A percentile compares a stretch with the other conserved stretches of the same genome.
These are phyloP conservation scores for Acanthopagrus latus DNA, from an alignment of 2,797 vertebrate species.

Conservation along the genomic window DNA sequence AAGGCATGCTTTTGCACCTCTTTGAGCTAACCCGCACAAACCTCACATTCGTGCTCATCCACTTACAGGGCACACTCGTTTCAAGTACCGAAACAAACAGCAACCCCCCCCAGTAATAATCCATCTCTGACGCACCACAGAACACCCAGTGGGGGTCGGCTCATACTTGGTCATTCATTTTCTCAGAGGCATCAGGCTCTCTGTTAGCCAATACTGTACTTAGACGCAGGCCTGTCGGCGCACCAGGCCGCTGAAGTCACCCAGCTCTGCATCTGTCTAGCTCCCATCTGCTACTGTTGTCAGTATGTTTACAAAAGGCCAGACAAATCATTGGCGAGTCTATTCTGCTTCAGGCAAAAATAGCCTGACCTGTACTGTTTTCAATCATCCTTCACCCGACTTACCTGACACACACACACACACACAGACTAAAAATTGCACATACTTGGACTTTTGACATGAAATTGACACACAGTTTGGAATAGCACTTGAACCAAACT, in stretches of 20 bases:
- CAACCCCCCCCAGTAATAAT: slow-evolving; percentile 40
- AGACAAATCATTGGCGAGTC: slow-evolving; percentile 47
- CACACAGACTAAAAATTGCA: background rate
- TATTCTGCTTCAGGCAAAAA: slow-evolving; percentile 59
- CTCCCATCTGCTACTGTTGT: slow-evolving; percentile 60
- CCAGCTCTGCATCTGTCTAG: slow-evolving; percentile 50
- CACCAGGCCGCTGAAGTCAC: slow-evolving; percentile 27
- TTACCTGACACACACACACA: slow-evolving; percentile 14
- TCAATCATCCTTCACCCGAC: slow-evolving; percentile 28
- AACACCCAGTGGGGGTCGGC: slow-evolving; percentile 10
- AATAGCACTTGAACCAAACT: slow-evolving; percentile 19
- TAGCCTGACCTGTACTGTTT: slow-evolving; percentile 46
- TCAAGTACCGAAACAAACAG: slow-evolving; percentile 36
- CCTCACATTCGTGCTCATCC: slow-evolving; percentile 42
- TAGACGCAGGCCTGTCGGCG: slow-evolving; percentile 36
- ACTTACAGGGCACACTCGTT: slow-evolving; percentile 40
- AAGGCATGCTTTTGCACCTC: slow-evolving; percentile 64
- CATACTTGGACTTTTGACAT: slow-evolving; percentile 19
- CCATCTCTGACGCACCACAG: slow-evolving; percentile 12
- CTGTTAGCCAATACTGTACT: slow-evolving; percentile 31
- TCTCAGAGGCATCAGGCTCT: slow-evolving; percentile 14
- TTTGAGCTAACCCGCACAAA: slow-evolving; percentile 55
- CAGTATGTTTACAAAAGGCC: slow-evolving; percentile 57
- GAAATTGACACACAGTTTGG: slow-evolving; percentile 24
- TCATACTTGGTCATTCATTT: slow-evolving; percentile 30